A percentile compares a stretch with the other conserved stretches of the same genome.
Conservation (phyloP, 2,113 vertebrate genomes). For the Pelvicachromis taeniatus region DNA sequence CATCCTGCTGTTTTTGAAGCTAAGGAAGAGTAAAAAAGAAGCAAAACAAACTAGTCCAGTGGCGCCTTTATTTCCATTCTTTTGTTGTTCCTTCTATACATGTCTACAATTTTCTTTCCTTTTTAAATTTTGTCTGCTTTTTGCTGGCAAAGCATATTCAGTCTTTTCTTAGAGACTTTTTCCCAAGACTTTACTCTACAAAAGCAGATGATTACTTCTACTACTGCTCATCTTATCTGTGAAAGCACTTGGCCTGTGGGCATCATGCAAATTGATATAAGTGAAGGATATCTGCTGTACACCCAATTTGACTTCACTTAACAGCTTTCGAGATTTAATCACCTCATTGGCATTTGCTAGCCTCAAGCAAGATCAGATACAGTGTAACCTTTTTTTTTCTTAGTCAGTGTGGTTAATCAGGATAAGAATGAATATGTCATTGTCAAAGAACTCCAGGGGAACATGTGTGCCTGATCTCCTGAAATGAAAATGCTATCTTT, state of each 20-base stretch:
- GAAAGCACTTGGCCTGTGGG: neutral
- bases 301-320: conserved; percentile 13
- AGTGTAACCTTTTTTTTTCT: conserved; percentile 7
- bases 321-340: conserved; percentile 25
- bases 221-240: neutral
- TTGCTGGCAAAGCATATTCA: neutral
- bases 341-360: neutral
- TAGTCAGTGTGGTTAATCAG: neutral
- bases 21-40: no score
- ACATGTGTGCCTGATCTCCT: neutral
- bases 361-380: neutral
- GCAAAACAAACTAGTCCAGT: accelerated
- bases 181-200: neutral
- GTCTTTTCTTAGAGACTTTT: accelerated
- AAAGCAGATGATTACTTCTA: neutral
- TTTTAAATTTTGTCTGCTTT: neutral
- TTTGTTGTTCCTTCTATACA: neutral
- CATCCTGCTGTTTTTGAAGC: no score
- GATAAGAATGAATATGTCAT: neutral
- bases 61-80: neutral
- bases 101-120: neutral
- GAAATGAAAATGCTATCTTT: neutral
- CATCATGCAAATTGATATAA: neutral
- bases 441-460: neutral
- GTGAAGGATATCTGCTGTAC: neutral